A percentile compares a stretch with the other conserved stretches of the same genome.
Conservation (phyloP, 2,113 vertebrate genomes). For the Psophia crepitans region DNA sequence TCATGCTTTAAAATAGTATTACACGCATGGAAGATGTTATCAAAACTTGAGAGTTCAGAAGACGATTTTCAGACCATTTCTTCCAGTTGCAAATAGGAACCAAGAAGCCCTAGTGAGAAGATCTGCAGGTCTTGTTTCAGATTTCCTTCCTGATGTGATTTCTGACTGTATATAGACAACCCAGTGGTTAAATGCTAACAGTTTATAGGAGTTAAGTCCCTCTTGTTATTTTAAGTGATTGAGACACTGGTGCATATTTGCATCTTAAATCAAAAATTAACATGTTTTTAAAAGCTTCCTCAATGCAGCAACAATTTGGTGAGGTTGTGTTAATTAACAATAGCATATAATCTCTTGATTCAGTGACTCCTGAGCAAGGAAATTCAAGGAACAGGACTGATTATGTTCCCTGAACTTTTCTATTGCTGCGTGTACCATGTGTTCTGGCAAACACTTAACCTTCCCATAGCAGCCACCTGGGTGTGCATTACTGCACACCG, state of each 20-base stretch:
- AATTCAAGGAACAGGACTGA: neutral
- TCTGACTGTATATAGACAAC: neutral
- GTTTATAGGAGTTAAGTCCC: neutral
- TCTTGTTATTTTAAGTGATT: neutral
- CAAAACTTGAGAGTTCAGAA: neutral
- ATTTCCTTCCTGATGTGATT: neutral
- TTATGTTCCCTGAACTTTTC: neutral
- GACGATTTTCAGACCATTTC: neutral
- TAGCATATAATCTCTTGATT: neutral
- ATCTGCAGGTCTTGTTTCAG: neutral
- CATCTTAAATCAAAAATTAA: neutral
- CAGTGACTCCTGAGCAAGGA: neutral
- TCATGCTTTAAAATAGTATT: neutral
- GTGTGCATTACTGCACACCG: neutral
- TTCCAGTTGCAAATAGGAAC: neutral
- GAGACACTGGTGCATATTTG: neutral
- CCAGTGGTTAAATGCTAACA: neutral
- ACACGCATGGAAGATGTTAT: neutral
- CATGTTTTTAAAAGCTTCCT: neutral
- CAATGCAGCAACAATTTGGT: fast-evolving
- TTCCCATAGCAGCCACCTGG: neutral
- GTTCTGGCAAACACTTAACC: neutral
- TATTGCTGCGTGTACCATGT: neutral
- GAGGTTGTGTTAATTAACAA: neutral
- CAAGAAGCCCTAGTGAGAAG: neutral